These are phyloP conservation scores for Theocolax elegans DNA, from an alignment of 1,140 invertebrate species.

Conservation along the genomic window DNA sequence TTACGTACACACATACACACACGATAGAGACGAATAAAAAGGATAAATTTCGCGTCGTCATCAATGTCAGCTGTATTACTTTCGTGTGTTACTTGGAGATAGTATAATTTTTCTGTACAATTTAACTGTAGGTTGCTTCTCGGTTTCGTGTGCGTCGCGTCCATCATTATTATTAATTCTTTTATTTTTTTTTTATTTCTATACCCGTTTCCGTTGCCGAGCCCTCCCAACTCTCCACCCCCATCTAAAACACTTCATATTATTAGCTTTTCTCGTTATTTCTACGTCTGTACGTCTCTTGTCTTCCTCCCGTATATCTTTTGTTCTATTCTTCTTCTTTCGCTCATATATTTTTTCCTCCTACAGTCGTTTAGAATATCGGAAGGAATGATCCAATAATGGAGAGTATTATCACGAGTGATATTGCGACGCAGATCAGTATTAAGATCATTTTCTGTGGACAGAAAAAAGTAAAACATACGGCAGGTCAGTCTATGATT, in stretches of 20 bases:
- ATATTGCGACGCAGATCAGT: slow-evolving; percentile 79
- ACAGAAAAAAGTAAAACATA: slow-evolving; percentile 71
- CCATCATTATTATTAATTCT: slow-evolving; percentile 40
- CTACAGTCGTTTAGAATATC: slow-evolving; percentile 54
- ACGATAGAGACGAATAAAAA: slow-evolving; percentile 43
- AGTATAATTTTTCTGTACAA: slow-evolving; percentile 29
- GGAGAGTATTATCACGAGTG: slow-evolving; percentile 63
- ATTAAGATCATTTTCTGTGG: slow-evolving; percentile 89
- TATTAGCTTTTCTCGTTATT: slow-evolving; percentile 29
- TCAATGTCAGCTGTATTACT: slow-evolving; percentile 17
- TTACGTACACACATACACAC: neutral
- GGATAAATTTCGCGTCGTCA: slow-evolving; percentile 32
- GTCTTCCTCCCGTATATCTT: slow-evolving; percentile 32
- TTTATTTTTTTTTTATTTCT: slow-evolving; percentile 38
- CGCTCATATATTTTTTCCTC: slow-evolving; percentile 24
- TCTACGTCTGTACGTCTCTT: slow-evolving; percentile 35
- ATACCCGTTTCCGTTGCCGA: too few relatives aligned
- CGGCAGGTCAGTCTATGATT: slow-evolving; percentile 33
- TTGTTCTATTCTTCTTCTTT: slow-evolving; percentile 32
- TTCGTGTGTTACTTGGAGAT: slow-evolving; percentile 6
- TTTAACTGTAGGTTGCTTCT: too few relatives aligned
- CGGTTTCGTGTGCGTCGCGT: slow-evolving; percentile 34
- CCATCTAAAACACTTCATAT: slow-evolving; percentile 27
- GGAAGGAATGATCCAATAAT: slow-evolving; percentile 62
- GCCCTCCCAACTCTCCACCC: slow-evolving; percentile 13